phyloP scores from a whole-genome alignment of 2,797 vertebrate genomes.

The Syngnathus acus region DNA sequence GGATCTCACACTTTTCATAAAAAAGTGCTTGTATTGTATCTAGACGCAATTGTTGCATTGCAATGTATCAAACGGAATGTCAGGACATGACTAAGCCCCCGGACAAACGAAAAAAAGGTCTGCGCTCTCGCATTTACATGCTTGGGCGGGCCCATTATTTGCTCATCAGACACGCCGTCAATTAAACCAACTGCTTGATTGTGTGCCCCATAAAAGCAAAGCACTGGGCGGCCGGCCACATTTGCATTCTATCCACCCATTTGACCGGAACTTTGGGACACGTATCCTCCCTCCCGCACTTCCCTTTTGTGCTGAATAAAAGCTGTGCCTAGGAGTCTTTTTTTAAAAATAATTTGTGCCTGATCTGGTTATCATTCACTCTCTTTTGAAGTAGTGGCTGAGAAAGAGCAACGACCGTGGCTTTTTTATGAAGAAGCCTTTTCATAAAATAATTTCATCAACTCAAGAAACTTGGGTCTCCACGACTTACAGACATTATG shows the following conservation, averaged over 20 bases:
- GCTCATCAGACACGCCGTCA: conserved; percentile 23
- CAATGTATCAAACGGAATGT: background rate
- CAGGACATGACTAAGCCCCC: background rate
- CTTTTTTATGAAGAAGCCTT: background rate
- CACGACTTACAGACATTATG: no score
- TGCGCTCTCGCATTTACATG: conserved; percentile 12
- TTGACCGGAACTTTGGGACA: conserved; percentile 48
- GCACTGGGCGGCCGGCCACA: conserved; percentile 39
- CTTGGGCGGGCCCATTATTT: conserved; percentile 37
- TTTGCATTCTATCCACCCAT: conserved; percentile 46
- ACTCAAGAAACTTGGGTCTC: background rate
- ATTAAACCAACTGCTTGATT: conserved; percentile 30
- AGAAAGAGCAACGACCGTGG: background rate
- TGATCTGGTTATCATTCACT: conserved; percentile 14
- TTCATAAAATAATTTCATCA: no score
- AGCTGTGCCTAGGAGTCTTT: conserved; percentile 15
- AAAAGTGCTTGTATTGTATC: background rate
- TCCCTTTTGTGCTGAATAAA: conserved; percentile 50
- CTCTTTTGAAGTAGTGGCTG: background rate
- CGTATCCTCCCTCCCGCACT: conserved; percentile 47
- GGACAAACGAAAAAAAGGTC: background rate
- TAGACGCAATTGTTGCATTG: background rate
- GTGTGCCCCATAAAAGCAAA: conserved; percentile 32
- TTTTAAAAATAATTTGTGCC: conserved; percentile 17
- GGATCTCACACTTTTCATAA: background rate